Conservation (phyloP, 2,888 invertebrate genomes). For the Dolichomitus sp. region DNA sequence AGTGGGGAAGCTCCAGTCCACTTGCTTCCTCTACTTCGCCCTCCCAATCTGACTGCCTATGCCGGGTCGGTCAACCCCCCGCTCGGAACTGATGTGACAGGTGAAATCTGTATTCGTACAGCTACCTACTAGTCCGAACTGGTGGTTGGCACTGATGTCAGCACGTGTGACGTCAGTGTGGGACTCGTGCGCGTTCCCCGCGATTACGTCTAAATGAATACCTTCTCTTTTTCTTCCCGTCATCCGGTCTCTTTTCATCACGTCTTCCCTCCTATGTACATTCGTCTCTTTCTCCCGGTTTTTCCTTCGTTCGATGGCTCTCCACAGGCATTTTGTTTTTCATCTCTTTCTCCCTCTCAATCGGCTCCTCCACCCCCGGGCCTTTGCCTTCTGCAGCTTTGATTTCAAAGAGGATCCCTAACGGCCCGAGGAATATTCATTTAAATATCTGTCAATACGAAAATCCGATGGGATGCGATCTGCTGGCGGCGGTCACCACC, state of each 20-base stretch:
- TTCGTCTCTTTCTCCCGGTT: conserved; percentile 18
- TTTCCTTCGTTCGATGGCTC: conserved; percentile 6
- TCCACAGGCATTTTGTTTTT: conserved; percentile 15
- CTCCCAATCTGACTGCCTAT: conserved; percentile 48
- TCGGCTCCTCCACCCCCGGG: conserved; percentile 54
- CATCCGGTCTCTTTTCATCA: conserved; percentile 33
- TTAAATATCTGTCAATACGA: conserved; percentile 85
- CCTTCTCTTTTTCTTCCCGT: conserved; percentile 63
- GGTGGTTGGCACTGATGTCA: conserved; percentile 27
- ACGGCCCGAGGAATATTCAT: conserved; percentile 83
- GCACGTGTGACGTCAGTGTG: conserved; percentile 52
- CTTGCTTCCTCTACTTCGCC: conserved; percentile 58
- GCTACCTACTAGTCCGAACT: conserved; percentile 43
- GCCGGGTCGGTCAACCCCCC: conserved; percentile 69
- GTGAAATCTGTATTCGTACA: conserved; percentile 79
- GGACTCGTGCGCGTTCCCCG: conserved; percentile 20
- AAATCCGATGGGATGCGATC: conserved; percentile 74
- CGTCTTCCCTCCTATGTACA: conserved; percentile 4
- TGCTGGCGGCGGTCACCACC: conserved; percentile 69
- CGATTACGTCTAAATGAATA: conserved; percentile 79
- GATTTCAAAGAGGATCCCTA: conserved; percentile 83
- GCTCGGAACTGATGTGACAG: conserved; percentile 78
- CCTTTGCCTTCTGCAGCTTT: conserved; percentile 76
- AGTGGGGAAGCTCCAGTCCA: conserved; percentile 41
- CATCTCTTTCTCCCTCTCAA: conserved; percentile 51